phyloP scores from a whole-genome alignment of 1,140 invertebrate species.

The Spodoptera frugiperda region DNA sequence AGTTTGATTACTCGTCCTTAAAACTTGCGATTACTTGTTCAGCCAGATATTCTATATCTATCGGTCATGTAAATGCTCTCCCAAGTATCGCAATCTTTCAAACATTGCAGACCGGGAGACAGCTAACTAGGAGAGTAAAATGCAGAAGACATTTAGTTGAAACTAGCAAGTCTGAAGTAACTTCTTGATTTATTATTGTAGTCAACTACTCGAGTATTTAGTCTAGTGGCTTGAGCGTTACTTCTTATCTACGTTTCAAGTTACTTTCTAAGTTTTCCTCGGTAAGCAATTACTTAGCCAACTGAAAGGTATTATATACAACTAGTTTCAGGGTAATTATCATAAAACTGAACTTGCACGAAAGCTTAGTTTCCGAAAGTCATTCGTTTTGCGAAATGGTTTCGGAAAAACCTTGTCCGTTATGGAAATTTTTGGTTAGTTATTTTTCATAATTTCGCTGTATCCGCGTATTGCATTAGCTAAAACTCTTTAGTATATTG shows the following conservation, averaged over 20 bases:
- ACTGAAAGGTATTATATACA: slow-evolving; percentile 30
- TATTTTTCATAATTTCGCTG: too few species aligned
- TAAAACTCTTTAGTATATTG: too few species aligned
- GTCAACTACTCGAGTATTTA: slow-evolving; percentile 67
- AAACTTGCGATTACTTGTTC: too few species aligned
- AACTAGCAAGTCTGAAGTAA: slow-evolving; percentile 54
- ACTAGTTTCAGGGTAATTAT: slow-evolving; percentile 29
- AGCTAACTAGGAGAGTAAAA: slow-evolving; percentile 34
- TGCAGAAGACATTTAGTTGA: slow-evolving; percentile 47
- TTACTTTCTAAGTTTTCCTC: slow-evolving; percentile 57
- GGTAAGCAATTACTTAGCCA: slow-evolving; percentile 53
- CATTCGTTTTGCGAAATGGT: too few species aligned
- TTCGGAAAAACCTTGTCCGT: too few species aligned
- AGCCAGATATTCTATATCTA: too few species aligned
- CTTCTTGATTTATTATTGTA: slow-evolving; percentile 67
- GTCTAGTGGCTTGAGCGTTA: slow-evolving; percentile 59
- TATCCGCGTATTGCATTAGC: too few species aligned
- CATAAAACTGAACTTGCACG: slow-evolving; percentile 20
- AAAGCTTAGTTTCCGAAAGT: not conserved
- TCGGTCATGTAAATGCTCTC: slow-evolving; percentile 9
- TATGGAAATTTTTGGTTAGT: too few species aligned
- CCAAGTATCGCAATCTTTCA: slow-evolving; percentile 34
- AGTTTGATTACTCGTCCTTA: too few species aligned
- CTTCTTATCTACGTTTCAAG: slow-evolving; percentile 60
- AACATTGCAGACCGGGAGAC: slow-evolving; percentile 19